Evolutionary conservation across 2,797 vertebrate species (phyloP).

Genomic region (Pangasius sanitwongsei): DNA sequence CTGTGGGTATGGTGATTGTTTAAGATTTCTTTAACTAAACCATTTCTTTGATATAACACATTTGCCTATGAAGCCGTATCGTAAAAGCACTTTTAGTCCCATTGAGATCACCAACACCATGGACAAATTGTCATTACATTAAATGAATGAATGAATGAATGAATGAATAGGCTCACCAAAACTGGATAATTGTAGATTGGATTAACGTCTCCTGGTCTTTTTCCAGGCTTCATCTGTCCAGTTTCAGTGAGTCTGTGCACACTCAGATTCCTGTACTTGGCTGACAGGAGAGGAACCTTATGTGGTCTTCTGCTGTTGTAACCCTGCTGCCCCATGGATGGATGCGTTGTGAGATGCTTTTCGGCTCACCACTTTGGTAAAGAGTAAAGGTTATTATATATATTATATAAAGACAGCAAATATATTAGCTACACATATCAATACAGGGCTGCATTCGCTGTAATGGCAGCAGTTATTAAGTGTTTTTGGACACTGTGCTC

Average conservation of each 20-base stretch:
- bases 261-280: neutral
- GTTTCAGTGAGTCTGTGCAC: neutral
- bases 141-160: neutral
- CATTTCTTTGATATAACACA: neutral
- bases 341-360: neutral
- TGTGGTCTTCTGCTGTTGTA: neutral
- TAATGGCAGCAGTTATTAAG: neutral
- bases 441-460: neutral
- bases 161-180: neutral
- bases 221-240: neutral
- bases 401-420: neutral
- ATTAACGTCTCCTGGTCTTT: neutral
- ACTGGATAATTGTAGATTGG: neutral
- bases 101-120: neutral
- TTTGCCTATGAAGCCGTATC: neutral
- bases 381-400: neutral
- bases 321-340: neutral
- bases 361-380: neutral
- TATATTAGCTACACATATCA: neutral
- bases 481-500: neutral
- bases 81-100: too few species aligned
- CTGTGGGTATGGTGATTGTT: too few species aligned
- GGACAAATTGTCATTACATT: neutral
- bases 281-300: neutral
- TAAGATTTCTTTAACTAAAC: neutral